These are phyloP conservation scores for Pseudomugil gertrudae DNA, from an alignment of 2,797 vertebrate species.

Conservation along the genomic window DNA sequence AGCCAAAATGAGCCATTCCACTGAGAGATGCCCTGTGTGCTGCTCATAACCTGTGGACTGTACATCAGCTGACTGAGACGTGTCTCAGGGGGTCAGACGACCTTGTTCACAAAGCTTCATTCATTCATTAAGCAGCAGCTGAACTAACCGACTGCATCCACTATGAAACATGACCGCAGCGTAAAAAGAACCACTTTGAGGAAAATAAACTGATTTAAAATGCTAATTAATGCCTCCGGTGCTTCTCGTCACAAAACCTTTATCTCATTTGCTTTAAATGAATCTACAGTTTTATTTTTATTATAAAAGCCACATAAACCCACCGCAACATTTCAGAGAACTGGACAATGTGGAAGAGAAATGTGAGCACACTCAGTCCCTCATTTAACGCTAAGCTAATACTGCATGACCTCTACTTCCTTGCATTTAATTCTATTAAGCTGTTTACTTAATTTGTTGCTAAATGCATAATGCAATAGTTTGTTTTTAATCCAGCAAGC, in stretches of 20 bases:
- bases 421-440: background rate
- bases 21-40: conserved; percentile 25
- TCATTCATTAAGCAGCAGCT: conserved; percentile 53
- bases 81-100: conserved; percentile 44
- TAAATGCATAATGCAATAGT: background rate
- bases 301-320: background rate
- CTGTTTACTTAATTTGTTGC: conserved; percentile 1
- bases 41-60: conserved; percentile 55
- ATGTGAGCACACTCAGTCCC: too few relatives aligned
- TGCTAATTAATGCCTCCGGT: background rate
- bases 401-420: background rate
- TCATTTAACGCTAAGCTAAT: background rate
- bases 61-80: conserved; percentile 66
- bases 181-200: background rate
- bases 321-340: too few relatives aligned
- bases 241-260: background rate
- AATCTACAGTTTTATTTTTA: background rate
- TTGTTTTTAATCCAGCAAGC: background rate
- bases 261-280: background rate
- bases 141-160: conserved; percentile 6
- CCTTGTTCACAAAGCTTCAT: conserved; percentile 55
- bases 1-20: background rate
- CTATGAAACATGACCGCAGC: conserved; percentile 12
- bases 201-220: conserved; percentile 6
- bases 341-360: too few relatives aligned